phyloP scores from a whole-genome alignment of 1,140 invertebrate genomes.

The Eulimnadia texana region DNA sequence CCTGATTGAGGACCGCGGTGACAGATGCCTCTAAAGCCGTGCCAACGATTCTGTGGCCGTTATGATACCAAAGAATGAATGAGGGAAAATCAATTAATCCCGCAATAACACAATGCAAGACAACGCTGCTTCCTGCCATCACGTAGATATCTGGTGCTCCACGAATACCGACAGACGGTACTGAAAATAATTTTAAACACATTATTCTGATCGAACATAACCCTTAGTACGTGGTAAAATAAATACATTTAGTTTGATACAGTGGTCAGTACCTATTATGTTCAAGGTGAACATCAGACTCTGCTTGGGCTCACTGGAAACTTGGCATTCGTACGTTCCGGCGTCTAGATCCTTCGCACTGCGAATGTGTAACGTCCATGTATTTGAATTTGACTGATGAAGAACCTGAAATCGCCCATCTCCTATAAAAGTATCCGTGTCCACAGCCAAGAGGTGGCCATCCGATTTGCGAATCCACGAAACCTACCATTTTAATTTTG shows the following conservation, averaged over 20 bases:
- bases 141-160: conserved; percentile 14
- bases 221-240: no score
- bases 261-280: conserved; percentile 50
- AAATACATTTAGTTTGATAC: not conserved
- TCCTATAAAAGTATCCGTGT: conserved; percentile 77
- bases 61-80: conserved; percentile 13
- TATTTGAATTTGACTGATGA: conserved; percentile 57
- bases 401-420: conserved; percentile 71
- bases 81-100: conserved; percentile 15
- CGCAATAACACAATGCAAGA: conserved; percentile 7
- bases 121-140: conserved; percentile 13
- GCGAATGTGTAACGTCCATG: conserved; percentile 70
- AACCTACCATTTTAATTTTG: no score
- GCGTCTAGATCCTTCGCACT: conserved; percentile 65
- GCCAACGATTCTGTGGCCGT: conserved; percentile 3
- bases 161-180: conserved; percentile 10
- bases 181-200: not conserved
- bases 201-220: no score
- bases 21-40: not conserved
- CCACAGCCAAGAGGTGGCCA: conserved; percentile 77
- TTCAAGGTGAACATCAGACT: conserved; percentile 75
- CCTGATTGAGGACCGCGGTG: not conserved
- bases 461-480: conserved; percentile 78
- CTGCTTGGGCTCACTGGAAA: conserved; percentile 81
- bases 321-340: conserved; percentile 85